Base-by-base conservation (phyloP, 2,113 vertebrate species). In the Aramus guarauna region DNA sequence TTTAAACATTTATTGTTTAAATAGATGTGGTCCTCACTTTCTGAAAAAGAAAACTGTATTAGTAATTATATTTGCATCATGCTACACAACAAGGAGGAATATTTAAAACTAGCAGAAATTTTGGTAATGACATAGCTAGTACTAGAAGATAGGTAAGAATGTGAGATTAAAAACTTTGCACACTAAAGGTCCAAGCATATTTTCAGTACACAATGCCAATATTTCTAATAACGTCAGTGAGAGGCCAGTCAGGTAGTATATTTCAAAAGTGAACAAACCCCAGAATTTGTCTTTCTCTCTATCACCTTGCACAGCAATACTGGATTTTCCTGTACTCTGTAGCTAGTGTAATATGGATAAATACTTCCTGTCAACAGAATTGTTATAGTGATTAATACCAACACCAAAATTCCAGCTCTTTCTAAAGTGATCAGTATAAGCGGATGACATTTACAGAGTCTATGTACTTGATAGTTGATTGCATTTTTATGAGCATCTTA, bases 401-500 rank as follows among this genome's bases (percentile, higher is more conserved):
- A 72, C 1, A 5, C 67, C 30, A 94, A 75, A 89, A 88, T 90
- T 90, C 68, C 59, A 84, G 32, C 16, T 90, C 23, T 96, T 94
- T 94, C 88, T 82, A 85, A 95, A 96, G 47, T 64, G 84, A 88
- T 91, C 60, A 53, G 60, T 83, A 37, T n/a, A 82, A 92, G 81
- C 3, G 0, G 59, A 29, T 96, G 92, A 92, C 87, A 96, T 94
- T 97, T 91, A 64, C 81, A 90, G 39, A 91, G 34, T 80, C 77
- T 90, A 14, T 85, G 77, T 24, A 88, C 84, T 92, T 88, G 41
- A 79, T 41, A 87, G 58, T 41, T 58, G 5, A 94, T 85, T 94
- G 80, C 75, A 71, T 73, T 87, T 95, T 94, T 83, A 95, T 93
- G 30, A 95, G 45, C 62, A 89, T 91, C 63, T 71, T 91, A 85